phyloP scores from a whole-genome alignment of 1,140 invertebrate genomes.

The Telenomus remus region DNA sequence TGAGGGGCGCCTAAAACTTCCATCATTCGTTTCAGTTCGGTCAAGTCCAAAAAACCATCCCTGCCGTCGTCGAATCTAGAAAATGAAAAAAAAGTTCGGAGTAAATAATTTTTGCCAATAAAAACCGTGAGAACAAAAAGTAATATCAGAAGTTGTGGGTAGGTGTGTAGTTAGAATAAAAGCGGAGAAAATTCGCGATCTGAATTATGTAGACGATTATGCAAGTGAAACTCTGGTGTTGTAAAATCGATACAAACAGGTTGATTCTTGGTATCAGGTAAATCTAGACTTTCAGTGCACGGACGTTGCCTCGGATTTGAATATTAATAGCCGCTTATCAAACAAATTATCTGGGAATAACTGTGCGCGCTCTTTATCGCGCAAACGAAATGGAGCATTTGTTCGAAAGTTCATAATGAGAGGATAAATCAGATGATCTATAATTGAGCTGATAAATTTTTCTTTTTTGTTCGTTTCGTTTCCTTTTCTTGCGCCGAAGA shows the following conservation, averaged over 20 bases:
- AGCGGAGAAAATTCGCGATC: background rate
- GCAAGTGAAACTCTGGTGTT: background rate
- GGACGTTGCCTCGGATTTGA: background rate
- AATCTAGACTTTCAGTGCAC: background rate
- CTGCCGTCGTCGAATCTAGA: slow-evolving; percentile 91
- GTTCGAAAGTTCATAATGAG: slow-evolving; percentile 4
- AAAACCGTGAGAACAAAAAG: slow-evolving; percentile 1
- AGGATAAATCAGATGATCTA: slow-evolving; percentile 5
- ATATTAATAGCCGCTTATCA: slow-evolving; percentile 17
- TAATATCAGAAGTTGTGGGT: slow-evolving; percentile 4
- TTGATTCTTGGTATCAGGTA: background rate
- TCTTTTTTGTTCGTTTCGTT: too few species aligned
- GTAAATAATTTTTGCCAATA: too few species aligned
- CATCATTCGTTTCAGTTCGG: slow-evolving; percentile 96
- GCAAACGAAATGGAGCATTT: slow-evolving; percentile 9
- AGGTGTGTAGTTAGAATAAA: too few species aligned
- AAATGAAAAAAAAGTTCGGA: slow-evolving; percentile 47
- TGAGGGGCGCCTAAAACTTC: slow-evolving; percentile 95
- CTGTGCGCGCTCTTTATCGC: slow-evolving; percentile 1
- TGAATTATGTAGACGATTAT: slow-evolving; percentile 5
- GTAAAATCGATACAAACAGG: slow-evolving; percentile 5
- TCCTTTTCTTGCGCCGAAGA: too few species aligned
- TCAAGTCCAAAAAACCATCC: slow-evolving; percentile 91
- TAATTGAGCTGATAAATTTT: slow-evolving; percentile 1
- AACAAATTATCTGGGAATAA: slow-evolving; percentile 7